Evolutionary conservation across 2,113 vertebrate species (phyloP).

Genomic region (Jacana jacana): DNA sequence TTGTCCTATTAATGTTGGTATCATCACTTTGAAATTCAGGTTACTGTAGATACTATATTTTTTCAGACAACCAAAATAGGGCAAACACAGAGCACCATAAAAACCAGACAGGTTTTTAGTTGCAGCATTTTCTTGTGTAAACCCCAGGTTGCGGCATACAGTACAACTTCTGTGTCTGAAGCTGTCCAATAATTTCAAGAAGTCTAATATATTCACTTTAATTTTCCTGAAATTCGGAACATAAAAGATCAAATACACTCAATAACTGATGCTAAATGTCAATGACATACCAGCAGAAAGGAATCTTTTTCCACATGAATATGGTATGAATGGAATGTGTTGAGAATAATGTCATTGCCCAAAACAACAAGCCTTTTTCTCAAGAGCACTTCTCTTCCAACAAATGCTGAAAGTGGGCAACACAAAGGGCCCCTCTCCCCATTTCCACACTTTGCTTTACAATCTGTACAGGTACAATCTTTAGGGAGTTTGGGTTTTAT

Average conservation of each 20-base stretch:
- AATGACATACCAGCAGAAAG: conserved; percentile 6
- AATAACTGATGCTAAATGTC: background rate
- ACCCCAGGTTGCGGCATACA: background rate
- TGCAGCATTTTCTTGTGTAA: background rate
- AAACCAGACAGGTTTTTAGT: background rate
- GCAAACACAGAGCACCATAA: background rate
- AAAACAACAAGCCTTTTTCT: background rate
- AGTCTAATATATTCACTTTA: background rate
- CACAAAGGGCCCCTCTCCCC: background rate
- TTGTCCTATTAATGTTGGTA: conserved; percentile 23
- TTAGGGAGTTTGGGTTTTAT: background rate
- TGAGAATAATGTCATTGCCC: background rate
- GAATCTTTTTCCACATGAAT: background rate
- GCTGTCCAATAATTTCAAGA: background rate
- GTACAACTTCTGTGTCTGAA: background rate
- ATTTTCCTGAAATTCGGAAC: background rate
- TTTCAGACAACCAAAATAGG: background rate
- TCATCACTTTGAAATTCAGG: conserved; percentile 18
- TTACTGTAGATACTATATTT: conserved; percentile 5
- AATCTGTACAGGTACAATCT: background rate
- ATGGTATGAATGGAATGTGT: background rate
- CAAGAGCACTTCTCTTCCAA: background rate
- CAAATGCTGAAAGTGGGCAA: background rate
- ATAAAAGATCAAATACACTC: background rate
- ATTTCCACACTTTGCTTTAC: background rate